These are phyloP conservation scores for Piscicola geometra DNA, from an alignment of 2,888 invertebrate genomes.

Conservation along the genomic window DNA sequence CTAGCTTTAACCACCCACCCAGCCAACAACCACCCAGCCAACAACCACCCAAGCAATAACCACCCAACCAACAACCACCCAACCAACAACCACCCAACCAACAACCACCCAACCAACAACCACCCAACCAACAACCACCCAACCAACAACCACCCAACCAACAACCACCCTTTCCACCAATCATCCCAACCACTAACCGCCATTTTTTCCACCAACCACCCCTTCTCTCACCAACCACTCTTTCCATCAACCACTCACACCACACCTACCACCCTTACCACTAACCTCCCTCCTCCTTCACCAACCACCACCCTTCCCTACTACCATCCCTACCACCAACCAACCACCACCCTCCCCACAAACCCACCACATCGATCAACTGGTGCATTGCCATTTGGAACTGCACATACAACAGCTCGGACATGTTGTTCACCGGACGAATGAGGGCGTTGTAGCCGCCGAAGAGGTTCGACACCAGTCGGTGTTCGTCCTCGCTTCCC, in stretches of 20 bases:
- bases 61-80: too few species aligned
- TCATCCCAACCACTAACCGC: too few species aligned
- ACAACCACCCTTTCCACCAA: too few species aligned
- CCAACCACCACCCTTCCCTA: not conserved
- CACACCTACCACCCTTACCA: not conserved
- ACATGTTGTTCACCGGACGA: constrained; percentile 93
- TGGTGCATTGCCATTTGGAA: constrained; percentile 96
- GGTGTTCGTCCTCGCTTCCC: constrained; percentile 92
- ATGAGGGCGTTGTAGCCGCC: constrained; percentile 92
- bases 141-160: too few species aligned
- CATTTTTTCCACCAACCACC: too few species aligned
- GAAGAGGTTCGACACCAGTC: constrained; percentile 89
- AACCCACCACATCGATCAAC: constrained; percentile 89
- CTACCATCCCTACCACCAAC: not conserved
- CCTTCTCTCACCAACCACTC: not conserved
- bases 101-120: too few species aligned
- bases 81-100: too few species aligned
- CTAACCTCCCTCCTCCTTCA: not conserved
- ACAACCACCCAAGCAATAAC: too few species aligned
- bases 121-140: too few species aligned
- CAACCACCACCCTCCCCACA: not conserved
- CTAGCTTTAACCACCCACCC: too few species aligned
- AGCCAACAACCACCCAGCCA: too few species aligned
- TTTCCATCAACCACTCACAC: not conserved
- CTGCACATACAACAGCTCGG: constrained; percentile 89